phyloP scores from a whole-genome alignment of 2,888 invertebrate species.

The Epirrhoe tristata region DNA sequence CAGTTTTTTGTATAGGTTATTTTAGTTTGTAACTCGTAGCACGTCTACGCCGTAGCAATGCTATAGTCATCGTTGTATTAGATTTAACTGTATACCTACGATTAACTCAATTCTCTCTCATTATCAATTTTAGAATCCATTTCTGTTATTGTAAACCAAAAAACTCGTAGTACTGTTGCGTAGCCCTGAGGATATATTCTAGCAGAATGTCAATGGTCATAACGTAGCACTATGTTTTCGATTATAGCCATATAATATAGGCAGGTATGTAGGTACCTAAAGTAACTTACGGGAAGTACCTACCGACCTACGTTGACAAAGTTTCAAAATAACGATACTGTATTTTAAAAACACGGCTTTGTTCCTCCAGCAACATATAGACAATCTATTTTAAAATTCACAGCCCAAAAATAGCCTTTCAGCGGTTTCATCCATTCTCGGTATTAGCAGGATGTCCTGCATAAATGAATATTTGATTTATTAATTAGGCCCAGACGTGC shows the following conservation, averaged over 20 bases:
- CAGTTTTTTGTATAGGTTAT: conserved; percentile 2
- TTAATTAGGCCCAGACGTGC: conserved; percentile 68
- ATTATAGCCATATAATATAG: not conserved
- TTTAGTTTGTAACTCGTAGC: conserved; percentile 7
- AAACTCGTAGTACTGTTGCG: not conserved
- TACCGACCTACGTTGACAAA: not conserved
- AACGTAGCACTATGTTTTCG: not conserved
- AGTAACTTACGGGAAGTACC: too few relatives aligned
- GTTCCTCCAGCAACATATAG: not conserved
- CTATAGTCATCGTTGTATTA: not conserved
- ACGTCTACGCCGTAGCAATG: not conserved
- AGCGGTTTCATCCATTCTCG: conserved; percentile 45
- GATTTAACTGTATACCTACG: not conserved
- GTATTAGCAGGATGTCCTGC: conserved; percentile 61
- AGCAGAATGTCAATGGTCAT: too few relatives aligned
- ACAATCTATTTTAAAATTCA: conserved; percentile 35
- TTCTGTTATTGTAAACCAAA: not conserved
- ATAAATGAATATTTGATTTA: conserved; percentile 81
- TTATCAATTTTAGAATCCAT: not conserved
- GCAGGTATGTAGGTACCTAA: not conserved
- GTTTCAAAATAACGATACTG: not conserved
- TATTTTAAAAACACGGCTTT: not conserved
- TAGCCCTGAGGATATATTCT: too few relatives aligned
- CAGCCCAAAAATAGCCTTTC: conserved; percentile 38
- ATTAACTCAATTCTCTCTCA: not conserved